These are phyloP conservation scores for Arctia plantaginis DNA, from an alignment of 2,888 invertebrate genomes.

Conservation along the genomic window DNA sequence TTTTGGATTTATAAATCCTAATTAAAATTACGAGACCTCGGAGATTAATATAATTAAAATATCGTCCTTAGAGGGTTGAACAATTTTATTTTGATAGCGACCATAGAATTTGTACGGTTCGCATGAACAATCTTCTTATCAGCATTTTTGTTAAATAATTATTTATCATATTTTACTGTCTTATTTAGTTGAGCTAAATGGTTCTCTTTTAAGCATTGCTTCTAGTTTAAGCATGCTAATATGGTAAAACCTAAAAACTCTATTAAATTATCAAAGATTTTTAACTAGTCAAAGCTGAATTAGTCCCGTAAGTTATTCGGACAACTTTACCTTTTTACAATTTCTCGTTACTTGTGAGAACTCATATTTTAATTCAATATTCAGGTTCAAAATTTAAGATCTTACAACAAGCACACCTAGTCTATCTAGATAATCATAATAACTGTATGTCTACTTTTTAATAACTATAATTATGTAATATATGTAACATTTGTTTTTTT, in stretches of 20 bases:
- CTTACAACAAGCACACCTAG: too few species aligned
- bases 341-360: not conserved
- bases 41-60: conserved; percentile 21
- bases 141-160: not conserved
- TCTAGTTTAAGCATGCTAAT: too few species aligned
- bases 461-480: not conserved
- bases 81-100: conserved; percentile 24
- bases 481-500: not conserved
- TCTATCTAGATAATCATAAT: too few species aligned
- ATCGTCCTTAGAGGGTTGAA: conserved; percentile 15
- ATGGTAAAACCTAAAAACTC: too few species aligned
- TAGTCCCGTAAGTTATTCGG: too few species aligned
- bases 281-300: not conserved
- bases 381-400: not conserved
- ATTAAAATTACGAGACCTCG: conserved; percentile 12
- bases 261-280: not conserved
- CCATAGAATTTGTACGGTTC: conserved; percentile 25
- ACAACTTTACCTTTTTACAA: too few species aligned
- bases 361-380: not conserved
- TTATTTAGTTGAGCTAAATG: too few species aligned
- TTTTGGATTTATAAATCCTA: conserved; percentile 1
- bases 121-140: not conserved
- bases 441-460: not conserved
- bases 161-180: not conserved
- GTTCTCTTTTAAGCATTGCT: too few species aligned